Base-by-base conservation (phyloP, 2,888 invertebrate species). In the Acrocyrtus sp. region DNA sequence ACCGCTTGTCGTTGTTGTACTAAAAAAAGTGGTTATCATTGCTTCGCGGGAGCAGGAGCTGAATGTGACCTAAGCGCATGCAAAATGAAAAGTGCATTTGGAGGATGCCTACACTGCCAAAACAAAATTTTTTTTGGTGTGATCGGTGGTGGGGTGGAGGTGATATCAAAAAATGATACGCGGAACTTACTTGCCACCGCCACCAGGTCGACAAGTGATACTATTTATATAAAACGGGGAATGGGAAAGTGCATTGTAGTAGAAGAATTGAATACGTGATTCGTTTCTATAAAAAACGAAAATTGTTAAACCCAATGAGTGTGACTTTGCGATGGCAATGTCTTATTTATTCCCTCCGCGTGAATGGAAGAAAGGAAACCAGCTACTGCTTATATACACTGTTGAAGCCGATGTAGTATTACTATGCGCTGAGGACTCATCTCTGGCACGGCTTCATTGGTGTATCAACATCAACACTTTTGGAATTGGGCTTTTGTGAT, bases 1-100 rank as follows among this genome's bases (percentile, higher is more conserved):
- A 34, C 12, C 6, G 34, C 34, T 15, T 51, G 51, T 22, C 24
- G 51, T 17, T 21, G 21, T 48, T 21, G 21, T n/a, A n/a, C n/a
- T n/a, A n/a, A n/a, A n/a, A n/a, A n/a, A n/a, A n/a, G n/a, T n/a
- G n/a, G 10, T 21, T 48, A 8, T 5, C 21, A 48, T 19, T 21
- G 21, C 21, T 5, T 8, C 5, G 34, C 12, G 12, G 6, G 34
- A 34, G 34, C 12, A 34, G 6, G 34, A 8, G 5, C 12, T 34
- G 34, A 34, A 34, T 34, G 34, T 34, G 34, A 34, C 34, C 34
- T 12, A 34, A 34, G 6, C 34, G 12, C 34, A 8, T 24, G n/a
- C n/a, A n/a, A 54, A 61, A 48, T 51, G 61, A 68, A 68, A 68
- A 60, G 68, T 68, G 68, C 68, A 60, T 61, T 34, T 21, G 45